These are phyloP conservation scores for Ptychadena robeensis DNA, from an alignment of 2,797 vertebrate genomes.

Conservation along the genomic window DNA sequence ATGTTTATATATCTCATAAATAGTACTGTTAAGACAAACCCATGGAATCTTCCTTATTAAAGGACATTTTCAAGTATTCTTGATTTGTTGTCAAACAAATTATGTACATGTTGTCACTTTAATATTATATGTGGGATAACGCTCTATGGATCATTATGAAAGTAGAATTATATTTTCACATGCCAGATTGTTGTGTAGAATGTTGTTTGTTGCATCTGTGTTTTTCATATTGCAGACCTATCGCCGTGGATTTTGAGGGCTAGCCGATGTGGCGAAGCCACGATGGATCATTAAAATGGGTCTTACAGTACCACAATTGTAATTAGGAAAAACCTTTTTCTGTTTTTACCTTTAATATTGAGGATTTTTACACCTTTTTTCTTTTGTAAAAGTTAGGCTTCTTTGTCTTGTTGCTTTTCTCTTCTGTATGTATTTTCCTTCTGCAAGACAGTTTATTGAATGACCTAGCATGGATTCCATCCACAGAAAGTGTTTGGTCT, in stretches of 20 bases:
- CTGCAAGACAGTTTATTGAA: constrained; percentile 51
- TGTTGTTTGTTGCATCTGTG: constrained; percentile 83
- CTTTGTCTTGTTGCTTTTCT: background rate
- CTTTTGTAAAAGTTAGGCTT: constrained; percentile 35
- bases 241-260: constrained; percentile 87
- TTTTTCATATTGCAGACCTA: constrained; percentile 88
- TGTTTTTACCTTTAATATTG: constrained; percentile 10
- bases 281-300: constrained; percentile 82
- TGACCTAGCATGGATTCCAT: background rate
- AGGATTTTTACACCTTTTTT: constrained; percentile 13
- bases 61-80: background rate
- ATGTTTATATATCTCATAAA: background rate
- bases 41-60: background rate
- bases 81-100: background rate
- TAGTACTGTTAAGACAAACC: background rate
- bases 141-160: background rate
- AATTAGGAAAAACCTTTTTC: constrained; percentile 70
- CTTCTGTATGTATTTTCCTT: background rate
- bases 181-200: constrained; percentile 65
- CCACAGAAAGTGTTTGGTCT: background rate
- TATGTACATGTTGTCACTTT: background rate
- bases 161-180: constrained; percentile 20
- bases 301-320: constrained; percentile 80
- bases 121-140: background rate
- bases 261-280: constrained; percentile 85